These are phyloP conservation scores for Phylloscopus trochiloides DNA, from an alignment of 2,113 vertebrate species.

Conservation along the genomic window DNA sequence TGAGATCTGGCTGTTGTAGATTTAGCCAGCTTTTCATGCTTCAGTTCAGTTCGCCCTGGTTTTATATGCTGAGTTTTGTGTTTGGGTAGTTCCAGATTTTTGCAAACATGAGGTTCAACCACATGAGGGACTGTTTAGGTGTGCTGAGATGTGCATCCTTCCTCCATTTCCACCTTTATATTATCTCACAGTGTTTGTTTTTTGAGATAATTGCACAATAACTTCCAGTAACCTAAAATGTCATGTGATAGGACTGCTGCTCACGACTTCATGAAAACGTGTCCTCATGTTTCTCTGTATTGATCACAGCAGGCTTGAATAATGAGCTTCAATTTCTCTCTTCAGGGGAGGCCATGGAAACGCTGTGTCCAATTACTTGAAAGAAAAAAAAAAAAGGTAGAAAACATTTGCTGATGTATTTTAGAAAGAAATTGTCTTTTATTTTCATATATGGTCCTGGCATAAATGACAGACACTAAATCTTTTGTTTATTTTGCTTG, in stretches of 20 bases:
- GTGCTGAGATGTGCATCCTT: background rate
- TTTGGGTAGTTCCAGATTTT: slow-evolving; percentile 22
- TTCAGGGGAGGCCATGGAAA: background rate
- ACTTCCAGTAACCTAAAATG: slow-evolving; percentile 1
- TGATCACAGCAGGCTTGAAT: slow-evolving; percentile 3
- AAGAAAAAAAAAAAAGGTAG: background rate
- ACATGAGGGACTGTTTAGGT: background rate
- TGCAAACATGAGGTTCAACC: background rate
- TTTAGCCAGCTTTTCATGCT: background rate
- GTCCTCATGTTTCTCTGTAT: background rate
- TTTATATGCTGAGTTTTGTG: background rate
- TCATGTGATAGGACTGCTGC: background rate
- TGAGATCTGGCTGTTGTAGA: slow-evolving; percentile 3
- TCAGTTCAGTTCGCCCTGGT: background rate
- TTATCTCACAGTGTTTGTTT: background rate
- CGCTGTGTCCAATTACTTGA: background rate
- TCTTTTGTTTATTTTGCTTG: background rate
- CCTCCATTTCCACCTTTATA: background rate
- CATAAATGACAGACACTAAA: background rate
- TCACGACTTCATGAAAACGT: background rate
- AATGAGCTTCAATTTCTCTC: slow-evolving; percentile 23
- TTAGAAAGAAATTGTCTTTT: background rate
- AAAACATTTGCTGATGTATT: background rate
- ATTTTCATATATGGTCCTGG: background rate
- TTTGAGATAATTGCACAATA: background rate